These are phyloP conservation scores for Timema cristinae DNA, from an alignment of 2,888 invertebrate species.

Conservation along the genomic window DNA sequence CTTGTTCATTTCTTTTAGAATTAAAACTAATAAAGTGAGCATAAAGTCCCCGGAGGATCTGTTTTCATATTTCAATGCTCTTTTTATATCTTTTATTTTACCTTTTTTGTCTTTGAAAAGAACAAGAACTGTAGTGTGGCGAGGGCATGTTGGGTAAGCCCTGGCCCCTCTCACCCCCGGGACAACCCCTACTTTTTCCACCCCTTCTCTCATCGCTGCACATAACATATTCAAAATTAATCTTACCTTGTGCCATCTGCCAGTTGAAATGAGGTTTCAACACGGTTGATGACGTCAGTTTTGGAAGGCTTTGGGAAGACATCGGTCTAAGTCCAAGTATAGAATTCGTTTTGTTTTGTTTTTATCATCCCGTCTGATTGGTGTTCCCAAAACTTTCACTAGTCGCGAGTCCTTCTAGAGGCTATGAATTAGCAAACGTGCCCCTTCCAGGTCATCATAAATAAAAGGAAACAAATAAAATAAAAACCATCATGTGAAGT, in stretches of 20 bases:
- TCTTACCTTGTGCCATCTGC: slow-evolving; percentile 25
- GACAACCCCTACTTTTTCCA: slow-evolving; percentile 6
- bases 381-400: too few relatives aligned
- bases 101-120: neutral
- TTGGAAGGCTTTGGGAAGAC: neutral
- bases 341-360: too few relatives aligned
- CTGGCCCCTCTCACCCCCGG: neutral
- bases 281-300: slow-evolving; percentile 22
- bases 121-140: neutral
- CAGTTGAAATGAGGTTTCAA: slow-evolving; percentile 17
- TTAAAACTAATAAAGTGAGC: slow-evolving; percentile 25
- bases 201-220: slow-evolving; percentile 2
- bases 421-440: too few relatives aligned
- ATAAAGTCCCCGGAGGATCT: slow-evolving; percentile 13
- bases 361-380: too few relatives aligned
- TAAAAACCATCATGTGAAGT: too few relatives aligned
- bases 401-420: too few relatives aligned
- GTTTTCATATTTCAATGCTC: slow-evolving; percentile 21
- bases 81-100: neutral
- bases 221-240: slow-evolving; percentile 25
- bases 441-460: too few relatives aligned
- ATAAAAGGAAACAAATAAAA: too few relatives aligned
- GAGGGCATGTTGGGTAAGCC: neutral
- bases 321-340: neutral
- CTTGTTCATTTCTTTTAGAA: slow-evolving; percentile 24